Percentiles rank a stretch among this genome's conserved stretches.
phyloP scores from a whole-genome alignment of 2,113 vertebrate species.

The Rafetus swinhoei region DNA sequence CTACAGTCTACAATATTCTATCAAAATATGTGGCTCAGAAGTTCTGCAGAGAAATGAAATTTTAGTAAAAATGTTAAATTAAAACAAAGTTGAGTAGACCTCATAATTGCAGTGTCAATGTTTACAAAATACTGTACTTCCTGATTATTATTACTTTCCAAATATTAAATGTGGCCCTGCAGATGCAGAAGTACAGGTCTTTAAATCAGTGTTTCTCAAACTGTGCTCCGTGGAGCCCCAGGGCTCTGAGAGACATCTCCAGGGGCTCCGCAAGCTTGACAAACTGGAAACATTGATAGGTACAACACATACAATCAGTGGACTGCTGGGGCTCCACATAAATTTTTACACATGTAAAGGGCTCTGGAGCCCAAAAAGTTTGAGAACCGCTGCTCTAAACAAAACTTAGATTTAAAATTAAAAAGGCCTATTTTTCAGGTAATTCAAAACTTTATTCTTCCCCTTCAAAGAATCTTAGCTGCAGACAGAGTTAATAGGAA shows the following conservation, averaged over 20 bases:
- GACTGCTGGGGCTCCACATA: too few species aligned
- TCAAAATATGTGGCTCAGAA: not conserved
- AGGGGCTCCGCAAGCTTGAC: too few species aligned
- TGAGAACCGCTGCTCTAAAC: not conserved
- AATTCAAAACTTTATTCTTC: not conserved
- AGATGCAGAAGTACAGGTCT: not conserved
- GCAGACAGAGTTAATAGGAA: not conserved
- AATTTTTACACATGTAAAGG: too few species aligned
- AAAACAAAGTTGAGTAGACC: not conserved
- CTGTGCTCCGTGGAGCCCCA: too few species aligned
- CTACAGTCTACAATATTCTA: not conserved
- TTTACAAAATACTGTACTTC: not conserved
- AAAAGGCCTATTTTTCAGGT: not conserved
- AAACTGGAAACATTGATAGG: too few species aligned
- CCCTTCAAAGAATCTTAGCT: not conserved
- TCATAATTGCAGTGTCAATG: not conserved
- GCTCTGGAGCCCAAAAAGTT: too few species aligned
- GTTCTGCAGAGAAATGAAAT: not conserved
- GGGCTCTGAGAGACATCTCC: too few species aligned
- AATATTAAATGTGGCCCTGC: not conserved
- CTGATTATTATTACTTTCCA: not conserved
- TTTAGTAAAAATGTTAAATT: not conserved
- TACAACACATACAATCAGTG: too few species aligned
- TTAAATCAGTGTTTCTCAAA: not conserved
- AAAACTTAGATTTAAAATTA: not conserved